Evolutionary conservation across 2,888 invertebrate species (phyloP).

Genomic region (Nasonia oneida): DNA sequence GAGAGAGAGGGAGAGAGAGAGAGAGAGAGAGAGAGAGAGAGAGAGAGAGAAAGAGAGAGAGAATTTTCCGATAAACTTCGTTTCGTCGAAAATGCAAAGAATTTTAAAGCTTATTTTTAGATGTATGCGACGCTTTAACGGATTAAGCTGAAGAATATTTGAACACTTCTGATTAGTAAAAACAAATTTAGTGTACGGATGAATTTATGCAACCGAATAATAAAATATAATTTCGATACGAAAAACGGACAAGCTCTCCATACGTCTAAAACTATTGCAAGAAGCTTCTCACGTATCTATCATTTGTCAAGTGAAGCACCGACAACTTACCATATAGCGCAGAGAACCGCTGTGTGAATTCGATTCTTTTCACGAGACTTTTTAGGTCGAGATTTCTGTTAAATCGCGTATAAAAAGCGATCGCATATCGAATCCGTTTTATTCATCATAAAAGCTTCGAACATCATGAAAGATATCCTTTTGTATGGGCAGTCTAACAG

Average conservation of each 20-base stretch:
- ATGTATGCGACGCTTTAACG: no score
- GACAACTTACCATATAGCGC: neutral
- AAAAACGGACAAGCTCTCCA: no score
- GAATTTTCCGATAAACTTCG: no score
- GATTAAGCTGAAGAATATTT: no score
- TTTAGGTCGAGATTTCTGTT: conserved; percentile 32
- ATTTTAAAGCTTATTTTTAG: no score
- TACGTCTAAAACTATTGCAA: neutral
- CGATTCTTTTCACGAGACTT: conserved; percentile 24
- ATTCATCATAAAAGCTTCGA: neutral
- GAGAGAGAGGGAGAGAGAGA: no score
- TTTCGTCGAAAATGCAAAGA: no score
- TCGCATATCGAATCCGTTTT: neutral
- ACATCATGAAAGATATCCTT: neutral
- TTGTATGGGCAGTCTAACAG: neutral
- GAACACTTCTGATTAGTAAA: no score
- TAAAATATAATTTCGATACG: neutral
- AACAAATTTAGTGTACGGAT: no score
- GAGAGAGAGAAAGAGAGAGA: no score
- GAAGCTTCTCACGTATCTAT: conserved; percentile 20
- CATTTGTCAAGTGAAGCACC: conserved; percentile 23
- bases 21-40: no score
- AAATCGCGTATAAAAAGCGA: conserved; percentile 16
- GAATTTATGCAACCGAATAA: no score
- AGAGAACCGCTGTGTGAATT: conserved; percentile 13